A percentile compares a stretch with the other conserved stretches of the same genome.
Evolutionary conservation across 2,888 invertebrate genomes (phyloP).

Genomic region (Campoletis raptor): DNA sequence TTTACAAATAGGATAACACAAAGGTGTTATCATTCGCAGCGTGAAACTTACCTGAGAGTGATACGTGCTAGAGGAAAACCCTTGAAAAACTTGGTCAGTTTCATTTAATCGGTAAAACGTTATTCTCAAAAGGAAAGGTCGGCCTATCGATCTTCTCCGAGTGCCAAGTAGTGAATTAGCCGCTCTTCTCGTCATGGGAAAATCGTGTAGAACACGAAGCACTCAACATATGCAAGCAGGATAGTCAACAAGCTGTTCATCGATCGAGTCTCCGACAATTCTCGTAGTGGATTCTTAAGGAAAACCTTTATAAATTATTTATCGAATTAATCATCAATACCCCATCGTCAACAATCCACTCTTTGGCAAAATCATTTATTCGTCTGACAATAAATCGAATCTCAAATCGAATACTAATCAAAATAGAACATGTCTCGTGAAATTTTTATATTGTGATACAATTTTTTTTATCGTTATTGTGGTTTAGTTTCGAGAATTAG

Average conservation of each 20-base stretch:
- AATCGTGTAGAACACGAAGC: constrained; percentile 45
- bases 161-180: constrained; percentile 18
- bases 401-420: not conserved
- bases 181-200: constrained; percentile 42
- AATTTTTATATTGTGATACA: not conserved
- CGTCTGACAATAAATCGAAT: not conserved
- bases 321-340: not conserved
- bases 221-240: constrained; percentile 33
- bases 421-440: not conserved
- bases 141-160: constrained; percentile 38
- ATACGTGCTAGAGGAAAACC: not conserved
- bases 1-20: not conserved
- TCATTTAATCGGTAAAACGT: not conserved
- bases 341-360: not conserved
- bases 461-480: too few relatives aligned
- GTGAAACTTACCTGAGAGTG: constrained; percentile 7
- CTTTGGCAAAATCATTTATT: not conserved
- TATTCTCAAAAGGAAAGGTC: constrained; percentile 18
- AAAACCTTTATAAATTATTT: constrained; percentile 11
- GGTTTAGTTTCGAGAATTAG: too few relatives aligned
- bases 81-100: constrained; percentile 18
- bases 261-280: constrained; percentile 36
- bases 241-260: constrained; percentile 42
- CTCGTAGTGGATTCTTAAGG: not conserved
- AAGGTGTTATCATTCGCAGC: not conserved